These are phyloP conservation scores for Dryocosmus kuriphilus DNA, from an alignment of 2,888 invertebrate genomes.

Conservation along the genomic window DNA sequence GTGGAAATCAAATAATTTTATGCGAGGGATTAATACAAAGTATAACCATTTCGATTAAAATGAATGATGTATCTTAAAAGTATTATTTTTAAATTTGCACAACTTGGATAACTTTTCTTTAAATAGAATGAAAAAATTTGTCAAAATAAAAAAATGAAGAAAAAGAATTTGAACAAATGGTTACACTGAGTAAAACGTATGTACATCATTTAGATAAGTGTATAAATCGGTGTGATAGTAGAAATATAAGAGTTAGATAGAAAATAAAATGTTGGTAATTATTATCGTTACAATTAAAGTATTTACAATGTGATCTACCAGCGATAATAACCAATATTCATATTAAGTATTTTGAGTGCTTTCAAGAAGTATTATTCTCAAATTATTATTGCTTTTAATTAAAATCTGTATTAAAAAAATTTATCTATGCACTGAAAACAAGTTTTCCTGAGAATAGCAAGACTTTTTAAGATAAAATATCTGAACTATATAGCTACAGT, in stretches of 20 bases:
- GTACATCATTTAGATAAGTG: slow-evolving; percentile 65
- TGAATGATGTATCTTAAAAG: neutral
- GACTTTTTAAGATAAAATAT: neutral
- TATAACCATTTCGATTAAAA: slow-evolving; percentile 14
- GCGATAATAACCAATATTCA: slow-evolving; percentile 42
- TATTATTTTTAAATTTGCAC: neutral
- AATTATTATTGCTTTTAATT: slow-evolving; percentile 30
- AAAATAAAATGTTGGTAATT: slow-evolving; percentile 68
- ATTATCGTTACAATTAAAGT: slow-evolving; percentile 49
- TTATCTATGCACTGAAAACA: slow-evolving; percentile 13
- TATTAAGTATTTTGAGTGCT: slow-evolving; percentile 43
- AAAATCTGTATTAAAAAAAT: neutral
- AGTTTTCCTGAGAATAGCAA: slow-evolving; percentile 2
- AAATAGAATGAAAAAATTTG: too few relatives aligned
- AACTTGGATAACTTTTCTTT: neutral
- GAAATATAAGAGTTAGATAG: slow-evolving; percentile 74
- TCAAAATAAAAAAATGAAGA: neutral
- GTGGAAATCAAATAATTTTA: slow-evolving; percentile 49
- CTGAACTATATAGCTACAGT: neutral
- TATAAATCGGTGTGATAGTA: slow-evolving; percentile 78
- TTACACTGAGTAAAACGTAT: slow-evolving; percentile 19
- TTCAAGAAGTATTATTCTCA: slow-evolving; percentile 26
- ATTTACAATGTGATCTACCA: slow-evolving; percentile 38
- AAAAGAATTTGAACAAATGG: neutral
- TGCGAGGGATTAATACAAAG: slow-evolving; percentile 18